A percentile compares a stretch with the other conserved stretches of the same genome.
Evolutionary conservation across 64 coral and sea anemone genomes (phyloP).

Genomic region (Anthopleura sola): DNA sequence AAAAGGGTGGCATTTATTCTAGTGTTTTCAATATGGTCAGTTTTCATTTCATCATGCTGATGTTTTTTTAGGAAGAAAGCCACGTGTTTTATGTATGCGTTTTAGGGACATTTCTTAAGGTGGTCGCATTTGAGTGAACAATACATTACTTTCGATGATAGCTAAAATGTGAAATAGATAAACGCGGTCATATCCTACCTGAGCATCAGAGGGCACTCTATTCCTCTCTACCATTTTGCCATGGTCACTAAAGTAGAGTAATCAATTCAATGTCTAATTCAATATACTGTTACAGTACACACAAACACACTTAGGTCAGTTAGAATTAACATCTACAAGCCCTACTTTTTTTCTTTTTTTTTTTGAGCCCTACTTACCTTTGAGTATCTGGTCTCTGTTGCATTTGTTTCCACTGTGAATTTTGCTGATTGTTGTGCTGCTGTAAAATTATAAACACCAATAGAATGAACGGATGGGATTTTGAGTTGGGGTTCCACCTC

Average conservation of each 20-base stretch:
- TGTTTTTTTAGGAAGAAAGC: too few species aligned
- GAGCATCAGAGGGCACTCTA: constrained; percentile 29
- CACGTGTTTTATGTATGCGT: too few species aligned
- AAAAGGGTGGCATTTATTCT: too few species aligned
- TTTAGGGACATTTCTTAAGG: too few species aligned
- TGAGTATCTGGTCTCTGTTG: constrained; percentile 3
- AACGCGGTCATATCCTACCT: constrained; percentile 10
- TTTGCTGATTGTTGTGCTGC: not conserved
- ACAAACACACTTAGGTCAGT: too few species aligned
- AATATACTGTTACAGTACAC: not conserved
- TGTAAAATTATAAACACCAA: not conserved
- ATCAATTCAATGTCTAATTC: not conserved
- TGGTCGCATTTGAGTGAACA: too few species aligned
- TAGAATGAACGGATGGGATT: not conserved
- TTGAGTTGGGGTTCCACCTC: too few species aligned
- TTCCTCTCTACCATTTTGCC: constrained; percentile 39
- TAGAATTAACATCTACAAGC: too few species aligned
- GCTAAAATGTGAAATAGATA: not conserved
- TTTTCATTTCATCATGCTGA: too few species aligned
- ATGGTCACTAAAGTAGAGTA: constrained; percentile 25
- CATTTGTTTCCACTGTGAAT: not conserved
- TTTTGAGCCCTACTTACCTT: not conserved
- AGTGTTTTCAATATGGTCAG: too few species aligned
- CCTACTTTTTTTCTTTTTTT: too few species aligned
- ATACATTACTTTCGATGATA: too few species aligned